These are phyloP conservation scores for Elephas maximus DNA, from an alignment of 2,113 vertebrate genomes.

Conservation along the genomic window DNA sequence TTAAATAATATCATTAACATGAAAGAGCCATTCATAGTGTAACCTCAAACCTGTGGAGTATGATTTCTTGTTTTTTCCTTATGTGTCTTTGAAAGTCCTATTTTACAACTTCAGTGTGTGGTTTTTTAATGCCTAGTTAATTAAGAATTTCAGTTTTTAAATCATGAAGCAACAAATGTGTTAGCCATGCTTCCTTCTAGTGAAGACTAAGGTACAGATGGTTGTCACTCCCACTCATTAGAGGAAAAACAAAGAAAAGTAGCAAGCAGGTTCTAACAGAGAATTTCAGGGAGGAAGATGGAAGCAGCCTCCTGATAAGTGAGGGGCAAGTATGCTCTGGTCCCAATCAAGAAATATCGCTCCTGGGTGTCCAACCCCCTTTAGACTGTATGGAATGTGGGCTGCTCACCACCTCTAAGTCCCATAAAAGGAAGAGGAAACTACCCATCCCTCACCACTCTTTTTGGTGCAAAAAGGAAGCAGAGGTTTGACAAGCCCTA, in stretches of 20 bases:
- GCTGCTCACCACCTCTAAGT: not conserved
- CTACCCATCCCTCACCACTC: not conserved
- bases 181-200: too few species aligned
- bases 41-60: slow-evolving; percentile 52
- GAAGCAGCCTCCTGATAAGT: not conserved
- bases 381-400: fast-evolving
- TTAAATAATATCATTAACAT: too few species aligned
- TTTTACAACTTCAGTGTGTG: slow-evolving; percentile 30
- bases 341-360: not conserved
- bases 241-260: not conserved
- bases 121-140: slow-evolving; percentile 57
- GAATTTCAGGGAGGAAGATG: not conserved
- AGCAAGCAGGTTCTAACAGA: not conserved
- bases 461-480: too few species aligned
- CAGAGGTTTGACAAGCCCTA: too few species aligned
- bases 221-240: not conserved
- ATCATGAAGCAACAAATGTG: not conserved
- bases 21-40: fast-evolving
- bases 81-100: not conserved
- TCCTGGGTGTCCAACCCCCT: fast-evolving
- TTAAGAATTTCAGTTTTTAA: not conserved
- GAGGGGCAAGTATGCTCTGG: not conserved
- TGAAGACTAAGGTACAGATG: not conserved
- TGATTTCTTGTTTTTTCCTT: not conserved
- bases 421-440: too few species aligned